Base-by-base conservation (phyloP, 2,113 vertebrate species). In the Xiphophorus hellerii region DNA sequence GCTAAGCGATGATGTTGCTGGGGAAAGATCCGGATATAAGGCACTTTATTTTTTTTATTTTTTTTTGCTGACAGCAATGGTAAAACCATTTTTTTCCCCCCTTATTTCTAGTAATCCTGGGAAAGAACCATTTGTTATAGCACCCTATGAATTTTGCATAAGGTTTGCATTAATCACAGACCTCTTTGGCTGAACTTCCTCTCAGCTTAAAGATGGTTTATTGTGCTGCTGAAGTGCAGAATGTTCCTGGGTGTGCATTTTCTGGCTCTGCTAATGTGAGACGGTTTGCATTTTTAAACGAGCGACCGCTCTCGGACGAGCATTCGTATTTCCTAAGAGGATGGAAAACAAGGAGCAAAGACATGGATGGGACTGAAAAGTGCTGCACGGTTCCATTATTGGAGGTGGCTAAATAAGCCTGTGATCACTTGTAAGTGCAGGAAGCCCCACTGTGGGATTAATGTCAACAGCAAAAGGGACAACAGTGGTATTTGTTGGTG, bases 381-480 rank as follows among this genome's bases (percentile, higher is more conserved):
- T 78, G 79, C 66, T 69, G 54, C 63, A 76, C 78, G 78, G 76
- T 80, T 89, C 42, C 77, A 89, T 91, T 90, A 87, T 81, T 78
- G 67, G 75, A 81, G 73, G 64, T 74, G 63, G 83, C 86, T 85
- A 90, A 88, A 79, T 86, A 78, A 88, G 69, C 80, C 73, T 33
- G 30, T 48, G 80, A 90, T 89, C 77, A 79, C 84, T 86, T 89
- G 64, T 84, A 85, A 89, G 84, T 88, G 83, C 69, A 86, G 69
- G 83, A 86, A 90, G 87, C 84, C 84, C 35, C 83, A 81, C 74
- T 85, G 79, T 76, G 86, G 78, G 75, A 78, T 73, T 86, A 87
- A 88, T 89, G 88, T 90, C 86, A 90, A 89, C 92, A 83, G 82
- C 62, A 63, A 20, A 37, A n/a, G 69, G 84, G 74, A 90, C 85